Conservation (phyloP, 2,113 vertebrate species). For the Austrofundulus limnaeus region DNA sequence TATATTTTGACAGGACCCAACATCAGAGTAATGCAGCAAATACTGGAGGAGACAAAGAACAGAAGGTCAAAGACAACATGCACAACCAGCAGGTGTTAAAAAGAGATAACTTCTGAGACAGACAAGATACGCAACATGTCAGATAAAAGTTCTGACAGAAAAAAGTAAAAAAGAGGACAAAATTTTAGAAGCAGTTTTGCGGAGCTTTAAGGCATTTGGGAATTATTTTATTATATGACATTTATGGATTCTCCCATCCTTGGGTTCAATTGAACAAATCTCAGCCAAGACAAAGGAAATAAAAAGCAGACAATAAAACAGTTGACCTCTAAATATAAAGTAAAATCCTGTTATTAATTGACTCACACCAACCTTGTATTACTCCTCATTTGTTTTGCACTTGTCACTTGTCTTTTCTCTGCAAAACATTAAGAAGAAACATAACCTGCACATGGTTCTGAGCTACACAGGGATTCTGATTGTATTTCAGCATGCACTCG, state of each 20-base stretch:
- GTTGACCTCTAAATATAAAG: background rate
- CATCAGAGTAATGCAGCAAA: slow-evolving; percentile 26
- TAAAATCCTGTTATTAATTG: background rate
- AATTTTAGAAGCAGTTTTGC: no score
- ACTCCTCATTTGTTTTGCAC: slow-evolving; percentile 2
- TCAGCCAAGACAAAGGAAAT: background rate
- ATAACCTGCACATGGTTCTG: background rate
- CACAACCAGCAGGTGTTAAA: background rate
- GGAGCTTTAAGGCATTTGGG: no score
- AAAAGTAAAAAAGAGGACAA: no score
- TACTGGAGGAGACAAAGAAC: slow-evolving; percentile 3
- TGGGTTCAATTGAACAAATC: background rate
- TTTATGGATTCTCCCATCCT: slow-evolving; percentile 6
- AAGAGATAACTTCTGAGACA: background rate
- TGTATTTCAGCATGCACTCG: slow-evolving; percentile 1
- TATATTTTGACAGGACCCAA: slow-evolving; percentile 37
- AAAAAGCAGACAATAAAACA: background rate
- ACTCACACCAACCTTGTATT: background rate
- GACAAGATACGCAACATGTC: no score
- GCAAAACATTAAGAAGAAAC: slow-evolving; percentile 11
- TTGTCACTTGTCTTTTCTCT: slow-evolving; percentile 20
- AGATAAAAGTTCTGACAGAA: no score
- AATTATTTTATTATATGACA: slow-evolving; percentile 10
- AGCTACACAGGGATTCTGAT: background rate
- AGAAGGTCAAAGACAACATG: background rate